Evolutionary conservation across 2,113 vertebrate genomes (phyloP).

Genomic region (Odocoileus virginianus): DNA sequence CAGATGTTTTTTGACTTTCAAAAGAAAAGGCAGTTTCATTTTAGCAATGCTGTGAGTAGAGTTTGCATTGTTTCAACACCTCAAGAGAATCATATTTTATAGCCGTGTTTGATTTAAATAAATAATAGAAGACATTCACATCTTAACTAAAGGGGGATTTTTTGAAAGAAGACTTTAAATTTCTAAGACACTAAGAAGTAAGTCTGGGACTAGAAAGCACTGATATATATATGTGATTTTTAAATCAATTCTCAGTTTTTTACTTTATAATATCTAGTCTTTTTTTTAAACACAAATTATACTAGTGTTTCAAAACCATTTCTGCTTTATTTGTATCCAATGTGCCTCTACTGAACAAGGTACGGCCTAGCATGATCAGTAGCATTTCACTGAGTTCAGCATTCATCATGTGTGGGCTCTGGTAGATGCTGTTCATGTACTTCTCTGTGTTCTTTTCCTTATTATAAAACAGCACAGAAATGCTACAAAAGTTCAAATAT

Average conservation of each 20-base stretch:
- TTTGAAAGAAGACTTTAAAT: constrained; percentile 15
- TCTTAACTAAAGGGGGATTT: constrained; percentile 27
- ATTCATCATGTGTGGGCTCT: too few relatives aligned
- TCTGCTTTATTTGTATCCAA: not conserved
- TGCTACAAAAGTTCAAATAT: not conserved
- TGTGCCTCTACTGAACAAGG: not conserved
- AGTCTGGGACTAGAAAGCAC: not conserved
- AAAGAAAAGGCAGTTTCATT: constrained; percentile 50
- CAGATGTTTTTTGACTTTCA: constrained; percentile 27
- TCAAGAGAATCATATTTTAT: constrained; percentile 31
- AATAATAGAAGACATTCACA: constrained; percentile 1
- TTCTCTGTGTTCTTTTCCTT: not conserved
- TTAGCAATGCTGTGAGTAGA: constrained; percentile 11
- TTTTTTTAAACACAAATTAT: not conserved
- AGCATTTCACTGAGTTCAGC: fast-evolving
- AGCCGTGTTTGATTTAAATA: constrained; percentile 29
- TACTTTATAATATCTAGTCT: not conserved
- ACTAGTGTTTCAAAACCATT: not conserved
- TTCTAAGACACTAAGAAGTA: constrained; percentile 5
- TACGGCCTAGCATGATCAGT: not conserved
- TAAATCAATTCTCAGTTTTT: not conserved
- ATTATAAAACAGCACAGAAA: not conserved
- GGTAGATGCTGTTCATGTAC: not conserved
- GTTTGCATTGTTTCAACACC: not conserved
- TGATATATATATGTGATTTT: not conserved